Percentiles rank a stretch among this genome's conserved stretches.
phyloP scores from a whole-genome alignment of 30 jellyfish, hydroid and myxozoan genomes.

The Nemopilema nomurai region DNA sequence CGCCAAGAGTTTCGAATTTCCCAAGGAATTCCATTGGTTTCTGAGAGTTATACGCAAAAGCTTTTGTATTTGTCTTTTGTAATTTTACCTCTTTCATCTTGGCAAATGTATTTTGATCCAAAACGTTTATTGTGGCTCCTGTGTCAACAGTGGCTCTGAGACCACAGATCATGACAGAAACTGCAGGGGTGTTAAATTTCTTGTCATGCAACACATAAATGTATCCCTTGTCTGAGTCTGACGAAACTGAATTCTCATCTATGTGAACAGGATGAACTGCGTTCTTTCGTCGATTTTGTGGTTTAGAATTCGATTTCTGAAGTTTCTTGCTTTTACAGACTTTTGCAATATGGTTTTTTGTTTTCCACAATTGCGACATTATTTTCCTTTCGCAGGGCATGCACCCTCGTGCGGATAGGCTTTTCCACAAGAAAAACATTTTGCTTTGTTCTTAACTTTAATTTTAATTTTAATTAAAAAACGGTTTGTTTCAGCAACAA shows the following conservation, averaged over 20 bases:
- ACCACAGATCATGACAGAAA: no score
- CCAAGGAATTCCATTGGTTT: constrained; percentile 22
- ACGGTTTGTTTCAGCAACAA: no score
- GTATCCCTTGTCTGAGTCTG: no score
- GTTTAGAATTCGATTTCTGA: not conserved
- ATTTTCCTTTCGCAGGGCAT: constrained; percentile 43
- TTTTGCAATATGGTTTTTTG: constrained; percentile 24
- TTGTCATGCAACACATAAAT: not conserved
- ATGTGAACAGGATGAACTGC: not conserved
- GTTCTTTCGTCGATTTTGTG: not conserved
- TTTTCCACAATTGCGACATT: constrained; percentile 22
- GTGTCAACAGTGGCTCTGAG: constrained; percentile 20
- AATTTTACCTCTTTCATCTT: constrained; percentile 15
- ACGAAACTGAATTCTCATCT: constrained; percentile 1
- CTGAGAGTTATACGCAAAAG: not conserved
- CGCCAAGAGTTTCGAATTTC: constrained; percentile 22
- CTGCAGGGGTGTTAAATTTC: no score
- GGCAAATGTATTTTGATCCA: constrained; percentile 16
- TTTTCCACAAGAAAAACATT: constrained; percentile 36
- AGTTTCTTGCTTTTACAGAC: constrained; percentile 22
- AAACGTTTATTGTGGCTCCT: constrained; percentile 23
- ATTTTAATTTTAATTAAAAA: not conserved
- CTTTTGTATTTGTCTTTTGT: constrained; percentile 8
- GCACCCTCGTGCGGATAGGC: constrained; percentile 31
- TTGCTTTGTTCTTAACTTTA: not conserved